Conservation (phyloP, 2,113 vertebrate species). For the Eolophus roseicapilla region DNA sequence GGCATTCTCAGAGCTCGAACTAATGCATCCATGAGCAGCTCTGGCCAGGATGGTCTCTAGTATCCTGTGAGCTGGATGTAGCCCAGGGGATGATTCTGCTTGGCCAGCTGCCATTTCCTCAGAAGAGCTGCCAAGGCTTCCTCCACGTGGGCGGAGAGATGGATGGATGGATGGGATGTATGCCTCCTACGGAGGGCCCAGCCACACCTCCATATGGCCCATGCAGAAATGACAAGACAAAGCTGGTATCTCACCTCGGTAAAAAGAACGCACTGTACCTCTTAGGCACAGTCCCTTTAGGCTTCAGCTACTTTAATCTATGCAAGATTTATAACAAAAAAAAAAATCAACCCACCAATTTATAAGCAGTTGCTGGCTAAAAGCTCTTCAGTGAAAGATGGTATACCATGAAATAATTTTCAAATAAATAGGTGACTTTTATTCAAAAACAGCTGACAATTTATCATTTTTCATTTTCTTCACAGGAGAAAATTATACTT, state of each 20-base stretch:
- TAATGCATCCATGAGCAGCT: neutral
- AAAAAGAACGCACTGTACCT: neutral
- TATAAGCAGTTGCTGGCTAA: neutral
- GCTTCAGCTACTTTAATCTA: neutral
- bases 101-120: conserved; percentile 26
- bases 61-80: neutral
- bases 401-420: neutral
- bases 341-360: neutral
- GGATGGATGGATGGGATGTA: neutral
- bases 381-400: neutral
- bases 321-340: neutral
- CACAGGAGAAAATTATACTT: neutral
- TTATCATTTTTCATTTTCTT: neutral
- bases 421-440: rapidly evolving
- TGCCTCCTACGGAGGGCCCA: neutral
- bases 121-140: neutral
- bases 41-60: neutral
- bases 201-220: conserved; percentile 35
- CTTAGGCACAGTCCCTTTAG: neutral
- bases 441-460: neutral
- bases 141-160: neutral
- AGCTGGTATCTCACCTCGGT: neutral
- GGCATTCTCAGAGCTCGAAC: neutral
- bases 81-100: conserved; percentile 13
- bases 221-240: neutral